phyloP scores from a whole-genome alignment of 2,797 vertebrate genomes.

The Galaxias olidus region DNA sequence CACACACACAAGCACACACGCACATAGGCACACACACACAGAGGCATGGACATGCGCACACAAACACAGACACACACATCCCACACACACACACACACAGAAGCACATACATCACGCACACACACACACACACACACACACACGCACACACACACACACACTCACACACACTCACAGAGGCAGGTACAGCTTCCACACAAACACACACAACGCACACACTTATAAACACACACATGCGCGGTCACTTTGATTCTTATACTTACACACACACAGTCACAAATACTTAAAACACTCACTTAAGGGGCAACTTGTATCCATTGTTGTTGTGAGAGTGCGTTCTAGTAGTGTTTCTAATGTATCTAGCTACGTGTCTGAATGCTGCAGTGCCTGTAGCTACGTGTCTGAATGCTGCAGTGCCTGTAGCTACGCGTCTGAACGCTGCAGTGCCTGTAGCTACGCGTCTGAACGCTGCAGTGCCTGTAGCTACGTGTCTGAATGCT shows the following conservation, averaged over 20 bases:
- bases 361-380: no score
- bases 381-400: no score
- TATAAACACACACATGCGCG: slow-evolving; percentile 16
- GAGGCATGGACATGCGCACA: no score
- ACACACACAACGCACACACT: slow-evolving; percentile 29
- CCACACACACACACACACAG: slow-evolving; percentile 17
- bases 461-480: no score
- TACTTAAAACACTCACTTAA: neutral
- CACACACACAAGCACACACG: slow-evolving; percentile 29
- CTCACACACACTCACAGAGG: slow-evolving; percentile 39
- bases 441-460: no score
- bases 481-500: no score
- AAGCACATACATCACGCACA: slow-evolving; percentile 55
- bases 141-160: slow-evolving; percentile 73
- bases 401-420: no score
- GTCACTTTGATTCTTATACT: slow-evolving; percentile 11
- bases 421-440: no score
- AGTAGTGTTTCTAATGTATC: no score
- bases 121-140: slow-evolving; percentile 55
- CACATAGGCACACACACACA: slow-evolving; percentile 22
- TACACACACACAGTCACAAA: slow-evolving; percentile 24
- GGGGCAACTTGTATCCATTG: neutral
- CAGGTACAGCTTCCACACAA: no score
- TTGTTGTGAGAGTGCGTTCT: no score
- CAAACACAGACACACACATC: slow-evolving; percentile 22